Evolutionary conservation across 2,113 vertebrate genomes (phyloP).

Genomic region (Tauraco erythrolophus): DNA sequence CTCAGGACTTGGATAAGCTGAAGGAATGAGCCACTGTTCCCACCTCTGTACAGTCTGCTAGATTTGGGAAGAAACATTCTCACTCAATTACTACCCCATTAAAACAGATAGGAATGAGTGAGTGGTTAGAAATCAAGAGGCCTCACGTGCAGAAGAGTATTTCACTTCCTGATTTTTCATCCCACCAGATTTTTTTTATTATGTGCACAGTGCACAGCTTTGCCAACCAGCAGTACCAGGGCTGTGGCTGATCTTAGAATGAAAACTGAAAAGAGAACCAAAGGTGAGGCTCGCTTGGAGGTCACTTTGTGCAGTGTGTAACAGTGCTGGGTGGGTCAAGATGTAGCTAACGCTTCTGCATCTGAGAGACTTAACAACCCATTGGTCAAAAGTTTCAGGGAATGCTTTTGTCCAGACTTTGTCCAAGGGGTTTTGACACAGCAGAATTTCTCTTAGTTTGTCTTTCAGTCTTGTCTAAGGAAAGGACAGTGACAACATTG

Average conservation of each 20-base stretch:
- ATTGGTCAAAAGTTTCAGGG: background rate
- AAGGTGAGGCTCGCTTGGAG: background rate
- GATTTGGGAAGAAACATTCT: background rate
- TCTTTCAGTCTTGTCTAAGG: background rate
- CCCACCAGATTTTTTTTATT: background rate
- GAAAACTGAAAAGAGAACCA: background rate
- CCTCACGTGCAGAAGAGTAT: background rate
- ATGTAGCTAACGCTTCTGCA: background rate
- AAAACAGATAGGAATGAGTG: background rate
- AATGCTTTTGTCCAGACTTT: background rate
- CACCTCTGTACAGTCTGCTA: background rate
- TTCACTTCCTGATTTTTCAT: background rate
- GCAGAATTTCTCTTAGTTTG: background rate
- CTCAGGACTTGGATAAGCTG: background rate
- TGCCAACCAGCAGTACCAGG: background rate
- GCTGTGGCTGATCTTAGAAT: background rate
- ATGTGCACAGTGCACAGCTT: background rate
- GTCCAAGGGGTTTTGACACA: background rate
- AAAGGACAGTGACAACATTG: background rate
- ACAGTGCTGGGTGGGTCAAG: background rate
- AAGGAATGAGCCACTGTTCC: background rate
- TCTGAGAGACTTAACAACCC: background rate
- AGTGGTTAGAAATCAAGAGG: background rate
- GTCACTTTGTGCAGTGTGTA: background rate
- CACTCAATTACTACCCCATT: background rate